A percentile compares a stretch with the other conserved stretches of the same genome.
These are phyloP conservation scores for Ormyrus thymus DNA, from an alignment of 2,888 invertebrate species.

Conservation along the genomic window DNA sequence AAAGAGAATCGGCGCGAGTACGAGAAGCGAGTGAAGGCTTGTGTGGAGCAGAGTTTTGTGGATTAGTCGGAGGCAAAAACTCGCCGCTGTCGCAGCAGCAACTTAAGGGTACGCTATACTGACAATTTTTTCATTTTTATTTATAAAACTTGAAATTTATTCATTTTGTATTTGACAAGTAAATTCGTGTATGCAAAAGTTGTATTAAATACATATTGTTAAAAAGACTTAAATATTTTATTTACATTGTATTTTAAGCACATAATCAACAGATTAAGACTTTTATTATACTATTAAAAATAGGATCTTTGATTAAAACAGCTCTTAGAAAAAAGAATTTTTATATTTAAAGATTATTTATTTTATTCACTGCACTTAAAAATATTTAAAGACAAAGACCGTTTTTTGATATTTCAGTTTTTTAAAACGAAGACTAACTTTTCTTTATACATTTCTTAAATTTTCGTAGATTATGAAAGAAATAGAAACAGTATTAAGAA, in stretches of 20 bases:
- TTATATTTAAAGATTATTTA: too few relatives aligned
- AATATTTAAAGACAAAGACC: too few relatives aligned
- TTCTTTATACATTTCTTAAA: too few relatives aligned
- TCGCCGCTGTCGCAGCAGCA: slow-evolving; percentile 60
- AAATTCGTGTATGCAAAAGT: not conserved
- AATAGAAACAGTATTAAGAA: slow-evolving; percentile 28
- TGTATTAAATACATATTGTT: not conserved
- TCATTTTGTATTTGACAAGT: not conserved
- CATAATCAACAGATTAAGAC: too few relatives aligned
- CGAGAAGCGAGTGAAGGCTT: slow-evolving; percentile 99
- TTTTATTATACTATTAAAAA: too few relatives aligned
- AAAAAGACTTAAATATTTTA: not conserved
- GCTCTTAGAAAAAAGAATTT: too few relatives aligned
- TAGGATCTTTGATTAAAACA: too few relatives aligned
- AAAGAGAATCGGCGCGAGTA: slow-evolving; percentile 99
- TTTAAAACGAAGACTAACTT: too few relatives aligned
- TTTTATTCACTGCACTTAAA: too few relatives aligned
- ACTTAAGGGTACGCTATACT: slow-evolving; percentile 57
- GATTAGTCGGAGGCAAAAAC: slow-evolving; percentile 80
- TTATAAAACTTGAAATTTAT: too few relatives aligned
- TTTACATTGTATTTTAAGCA: not conserved
- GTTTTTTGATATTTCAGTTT: too few relatives aligned
- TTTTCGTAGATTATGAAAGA: too few relatives aligned
- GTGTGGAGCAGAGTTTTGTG: slow-evolving; percentile 99
- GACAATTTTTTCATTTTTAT: slow-evolving; percentile 14